A percentile compares a stretch with the other conserved stretches of the same genome.
Conservation (phyloP, 2,113 vertebrate species). For the Myotis davidii region DNA sequence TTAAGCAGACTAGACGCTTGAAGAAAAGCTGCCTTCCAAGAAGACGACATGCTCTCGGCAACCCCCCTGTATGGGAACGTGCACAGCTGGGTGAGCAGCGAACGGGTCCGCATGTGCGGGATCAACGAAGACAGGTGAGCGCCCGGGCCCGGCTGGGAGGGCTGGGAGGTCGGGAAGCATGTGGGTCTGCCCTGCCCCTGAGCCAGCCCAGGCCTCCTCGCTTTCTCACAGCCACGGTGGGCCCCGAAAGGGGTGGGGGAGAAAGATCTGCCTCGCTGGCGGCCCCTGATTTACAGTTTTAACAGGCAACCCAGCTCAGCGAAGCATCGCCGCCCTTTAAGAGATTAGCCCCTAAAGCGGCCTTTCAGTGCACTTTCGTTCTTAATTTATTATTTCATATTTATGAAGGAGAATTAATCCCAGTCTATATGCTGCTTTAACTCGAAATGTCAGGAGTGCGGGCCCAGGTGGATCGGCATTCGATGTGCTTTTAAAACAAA, state of each 20-base stretch:
- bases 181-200: background rate
- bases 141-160: background rate
- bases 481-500: constrained; percentile 71
- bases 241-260: background rate
- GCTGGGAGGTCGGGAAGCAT: background rate
- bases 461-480: constrained; percentile 60
- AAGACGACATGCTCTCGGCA: constrained; percentile 92
- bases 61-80: constrained; percentile 92
- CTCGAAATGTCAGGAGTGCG: constrained; percentile 71
- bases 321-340: constrained; percentile 82
- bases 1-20: constrained; percentile 84
- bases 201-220: background rate
- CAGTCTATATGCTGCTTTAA: constrained; percentile 67
- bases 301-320: constrained; percentile 80
- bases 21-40: constrained; percentile 82
- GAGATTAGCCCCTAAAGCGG: constrained; percentile 84
- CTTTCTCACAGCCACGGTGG: constrained; percentile 13
- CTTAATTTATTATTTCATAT: constrained; percentile 84
- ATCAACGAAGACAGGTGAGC: constrained; percentile 92
- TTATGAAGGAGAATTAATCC: constrained; percentile 82
- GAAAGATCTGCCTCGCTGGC: constrained; percentile 46
- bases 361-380: constrained; percentile 81
- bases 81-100: constrained; percentile 93
- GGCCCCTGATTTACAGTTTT: constrained; percentile 82
- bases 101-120: constrained; percentile 92